Evolutionary conservation across 2,797 vertebrate species (phyloP), one percentile per base, ranked within the genome.

Genomic region (Catharus ustulatus): DNA sequence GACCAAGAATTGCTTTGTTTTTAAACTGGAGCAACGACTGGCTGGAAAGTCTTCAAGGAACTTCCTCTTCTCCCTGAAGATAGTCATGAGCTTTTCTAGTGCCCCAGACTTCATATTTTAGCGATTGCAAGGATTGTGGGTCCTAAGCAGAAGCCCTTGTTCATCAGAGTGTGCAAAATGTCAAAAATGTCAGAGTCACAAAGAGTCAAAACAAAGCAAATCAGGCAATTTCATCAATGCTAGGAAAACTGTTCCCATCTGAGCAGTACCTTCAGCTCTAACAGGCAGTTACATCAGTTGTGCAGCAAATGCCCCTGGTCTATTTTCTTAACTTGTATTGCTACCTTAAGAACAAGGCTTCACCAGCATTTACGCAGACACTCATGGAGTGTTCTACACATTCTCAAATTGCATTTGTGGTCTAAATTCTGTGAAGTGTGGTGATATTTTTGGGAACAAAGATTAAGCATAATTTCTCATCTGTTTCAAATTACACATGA

Each of bases 381-480:
- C 9, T 20, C 13, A 10, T 16, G 8, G 46, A 86, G 42, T 6
- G 17, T 59, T 58, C 30, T 55, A 24, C 14, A 42, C 52, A 16
- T 5, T 62, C 38, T 45, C n/a, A 11, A 88, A 90, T 51, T 48
- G 42, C 16, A 54, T 87, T 89, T 57, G 18, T n/a, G 32, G 9
- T 51, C 66, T 87, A 90, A 68, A 66, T 91, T 87, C 49, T 86
- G 15, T 59, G 48, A 76, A 88, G 27, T 32, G 42, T 1, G 17
- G 23, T 20, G 26, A 30, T 73, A 66, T 46, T 93, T 88, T 95
- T 77, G 94, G 84, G 85, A 92, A 55, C 66, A 82, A 81, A 95
- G 49, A 84, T 32, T 58, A 36, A 82, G 29, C 49, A 82, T 49
- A 64, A 72, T 48, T 55, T 51, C 30, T n/a, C 64, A 80, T 81